Evolutionary conservation across 1,140 invertebrate genomes (phyloP).

Genomic region (Tetramorium parvispinum): DNA sequence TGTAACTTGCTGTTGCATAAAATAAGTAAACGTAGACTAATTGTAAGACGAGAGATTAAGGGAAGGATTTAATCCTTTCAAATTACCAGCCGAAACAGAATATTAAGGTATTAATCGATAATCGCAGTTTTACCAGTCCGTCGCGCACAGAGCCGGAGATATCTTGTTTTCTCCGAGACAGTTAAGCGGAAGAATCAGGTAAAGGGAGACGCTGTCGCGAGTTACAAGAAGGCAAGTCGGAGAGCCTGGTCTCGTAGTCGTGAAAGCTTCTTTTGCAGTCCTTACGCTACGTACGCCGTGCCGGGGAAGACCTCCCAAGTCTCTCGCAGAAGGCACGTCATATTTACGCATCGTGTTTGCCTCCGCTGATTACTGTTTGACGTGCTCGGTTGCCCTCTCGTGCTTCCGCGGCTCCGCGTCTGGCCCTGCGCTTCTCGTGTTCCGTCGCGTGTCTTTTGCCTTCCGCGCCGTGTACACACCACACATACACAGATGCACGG

Average conservation of each 20-base stretch:
- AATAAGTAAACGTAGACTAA: background rate
- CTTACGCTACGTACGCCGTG: constrained; percentile 29
- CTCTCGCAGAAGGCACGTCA: constrained; percentile 65
- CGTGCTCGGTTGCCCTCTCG: constrained; percentile 64
- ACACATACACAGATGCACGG: background rate
- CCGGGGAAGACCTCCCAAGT: constrained; percentile 35
- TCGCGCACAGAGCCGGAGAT: background rate
- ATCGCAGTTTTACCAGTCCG: background rate
- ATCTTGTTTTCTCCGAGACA: background rate
- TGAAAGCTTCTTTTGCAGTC: constrained; percentile 52
- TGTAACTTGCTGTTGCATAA: background rate
- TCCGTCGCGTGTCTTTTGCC: constrained; percentile 61
- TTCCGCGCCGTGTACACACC: constrained; percentile 4
- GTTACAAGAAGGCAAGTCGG: constrained; percentile 29
- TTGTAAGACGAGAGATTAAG: background rate
- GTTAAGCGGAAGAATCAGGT: constrained; percentile 8
- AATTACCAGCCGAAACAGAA: background rate
- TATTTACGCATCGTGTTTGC: constrained; percentile 78
- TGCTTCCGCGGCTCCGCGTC: constrained; percentile 44
- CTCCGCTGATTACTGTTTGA: constrained; percentile 78
- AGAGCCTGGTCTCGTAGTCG: constrained; percentile 12
- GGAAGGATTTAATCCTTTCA: background rate
- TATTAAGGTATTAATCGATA: background rate
- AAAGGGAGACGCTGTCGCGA: constrained; percentile 20
- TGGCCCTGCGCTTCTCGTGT: constrained; percentile 47